These are phyloP conservation scores for Meandrusa payeni DNA, from an alignment of 2,888 invertebrate genomes.

Conservation along the genomic window DNA sequence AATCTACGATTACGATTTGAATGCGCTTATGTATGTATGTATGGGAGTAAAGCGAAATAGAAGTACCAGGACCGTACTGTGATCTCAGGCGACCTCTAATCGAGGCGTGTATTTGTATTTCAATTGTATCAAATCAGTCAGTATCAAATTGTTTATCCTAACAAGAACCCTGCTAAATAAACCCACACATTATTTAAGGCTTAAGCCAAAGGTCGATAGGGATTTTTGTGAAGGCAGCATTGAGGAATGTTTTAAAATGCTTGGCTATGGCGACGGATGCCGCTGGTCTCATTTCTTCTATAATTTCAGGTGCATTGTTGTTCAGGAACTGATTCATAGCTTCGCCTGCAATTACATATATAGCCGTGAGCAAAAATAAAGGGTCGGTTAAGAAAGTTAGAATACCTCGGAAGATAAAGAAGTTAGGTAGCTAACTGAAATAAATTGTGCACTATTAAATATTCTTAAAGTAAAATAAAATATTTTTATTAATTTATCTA, in stretches of 20 bases:
- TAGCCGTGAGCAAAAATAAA: too few relatives aligned
- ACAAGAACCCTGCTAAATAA: constrained; percentile 10
- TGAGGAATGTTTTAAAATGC: constrained; percentile 87
- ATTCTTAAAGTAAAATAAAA: too few relatives aligned
- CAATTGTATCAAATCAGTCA: constrained; percentile 10
- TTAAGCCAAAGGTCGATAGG: constrained; percentile 86
- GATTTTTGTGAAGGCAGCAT: constrained; percentile 85
- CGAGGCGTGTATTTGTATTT: constrained; percentile 1
- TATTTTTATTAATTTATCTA: too few relatives aligned
- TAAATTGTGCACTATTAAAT: too few relatives aligned
- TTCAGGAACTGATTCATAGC: constrained; percentile 93
- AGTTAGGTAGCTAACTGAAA: too few relatives aligned
- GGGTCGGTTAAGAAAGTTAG: too few relatives aligned
- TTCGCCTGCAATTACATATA: constrained; percentile 83
- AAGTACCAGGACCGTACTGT: too few relatives aligned
- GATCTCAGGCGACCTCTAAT: too few relatives aligned
- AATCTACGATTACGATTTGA: too few relatives aligned
- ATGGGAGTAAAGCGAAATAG: too few relatives aligned
- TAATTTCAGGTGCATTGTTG: constrained; percentile 89
- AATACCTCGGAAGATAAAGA: too few relatives aligned
- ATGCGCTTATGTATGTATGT: too few relatives aligned
- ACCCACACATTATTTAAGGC: constrained; percentile 41
- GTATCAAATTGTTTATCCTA: not conserved
- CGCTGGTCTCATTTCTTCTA: constrained; percentile 90
- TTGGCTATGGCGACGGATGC: constrained; percentile 86